Conservation (phyloP, 1,140 invertebrate species). For the Microplitis demolitor region DNA sequence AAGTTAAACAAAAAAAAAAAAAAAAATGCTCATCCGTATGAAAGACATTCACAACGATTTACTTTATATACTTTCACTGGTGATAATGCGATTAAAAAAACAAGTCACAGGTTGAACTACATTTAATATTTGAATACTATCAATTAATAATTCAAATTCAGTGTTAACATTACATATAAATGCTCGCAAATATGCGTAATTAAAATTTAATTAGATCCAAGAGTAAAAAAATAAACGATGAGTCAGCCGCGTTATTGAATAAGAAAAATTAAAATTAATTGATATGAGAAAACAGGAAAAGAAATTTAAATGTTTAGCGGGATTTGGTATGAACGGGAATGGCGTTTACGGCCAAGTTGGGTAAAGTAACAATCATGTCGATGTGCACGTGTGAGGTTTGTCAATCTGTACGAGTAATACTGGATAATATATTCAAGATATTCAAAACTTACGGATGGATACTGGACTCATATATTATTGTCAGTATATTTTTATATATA, state of each 20-base stretch:
- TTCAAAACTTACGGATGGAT: conserved; percentile 52
- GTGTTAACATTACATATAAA: background rate
- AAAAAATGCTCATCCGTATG: conserved; percentile 29
- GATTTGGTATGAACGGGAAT: background rate
- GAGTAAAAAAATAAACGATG: too few relatives aligned
- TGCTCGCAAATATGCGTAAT: too few relatives aligned
- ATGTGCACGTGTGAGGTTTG: conserved; percentile 46
- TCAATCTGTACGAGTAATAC: conserved; percentile 29
- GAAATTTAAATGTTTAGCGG: background rate
- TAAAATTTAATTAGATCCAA: too few relatives aligned
- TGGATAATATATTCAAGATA: conserved; percentile 45
- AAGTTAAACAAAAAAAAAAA: conserved; percentile 10
- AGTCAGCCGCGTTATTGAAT: too few relatives aligned
- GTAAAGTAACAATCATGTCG: conserved; percentile 30
- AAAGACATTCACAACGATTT: conserved; percentile 24
- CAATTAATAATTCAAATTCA: background rate
- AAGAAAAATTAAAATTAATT: background rate
- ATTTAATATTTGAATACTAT: background rate
- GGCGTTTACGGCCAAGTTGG: conserved; percentile 1
- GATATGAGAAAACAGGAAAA: background rate
- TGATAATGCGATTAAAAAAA: conserved; percentile 24
- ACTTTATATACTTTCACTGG: conserved; percentile 28
- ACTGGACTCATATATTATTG: conserved; percentile 55
- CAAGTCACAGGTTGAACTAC: background rate
- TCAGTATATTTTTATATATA: conserved; percentile 38